These are phyloP conservation scores for Brachionus sp. DNA, from an alignment of 1,140 invertebrate species.

Conservation along the genomic window DNA sequence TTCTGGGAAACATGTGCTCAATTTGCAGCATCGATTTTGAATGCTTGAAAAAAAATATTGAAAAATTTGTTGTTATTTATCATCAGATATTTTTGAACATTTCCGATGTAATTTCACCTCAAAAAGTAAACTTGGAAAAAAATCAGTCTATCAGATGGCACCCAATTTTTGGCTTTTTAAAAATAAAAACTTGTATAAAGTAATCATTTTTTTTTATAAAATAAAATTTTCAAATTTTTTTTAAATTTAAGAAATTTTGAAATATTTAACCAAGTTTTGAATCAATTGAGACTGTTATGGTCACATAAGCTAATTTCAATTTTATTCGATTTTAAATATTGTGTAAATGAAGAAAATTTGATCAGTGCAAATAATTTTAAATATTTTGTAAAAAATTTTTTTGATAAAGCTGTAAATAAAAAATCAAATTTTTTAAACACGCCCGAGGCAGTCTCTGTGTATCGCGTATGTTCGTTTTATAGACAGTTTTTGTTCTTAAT, in stretches of 20 bases:
- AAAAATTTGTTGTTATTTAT: slow-evolving; percentile 11
- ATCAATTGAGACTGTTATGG: slow-evolving; percentile 44
- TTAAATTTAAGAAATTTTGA: slow-evolving; percentile 14
- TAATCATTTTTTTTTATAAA: not conserved
- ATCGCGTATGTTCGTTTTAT: slow-evolving; percentile 36
- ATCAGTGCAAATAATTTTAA: slow-evolving; percentile 13
- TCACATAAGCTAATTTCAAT: slow-evolving; percentile 5
- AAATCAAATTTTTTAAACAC: slow-evolving; percentile 35
- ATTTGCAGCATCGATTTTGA: slow-evolving; percentile 7
- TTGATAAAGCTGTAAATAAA: slow-evolving; percentile 38
- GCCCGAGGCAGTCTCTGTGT: not conserved
- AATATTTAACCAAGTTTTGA: slow-evolving; percentile 4
- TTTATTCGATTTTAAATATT: slow-evolving; percentile 17
- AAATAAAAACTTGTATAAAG: not conserved
- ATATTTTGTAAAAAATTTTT: slow-evolving; percentile 23
- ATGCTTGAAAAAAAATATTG: slow-evolving; percentile 3
- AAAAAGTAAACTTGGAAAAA: not conserved
- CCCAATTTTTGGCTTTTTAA: slow-evolving; percentile 26
- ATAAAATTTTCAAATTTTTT: not conserved
- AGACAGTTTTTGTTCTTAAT: slow-evolving; percentile 40
- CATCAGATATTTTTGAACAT: slow-evolving; percentile 28
- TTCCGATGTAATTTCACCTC: not conserved
- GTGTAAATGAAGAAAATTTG: slow-evolving; percentile 1
- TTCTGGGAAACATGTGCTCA: slow-evolving; percentile 18
- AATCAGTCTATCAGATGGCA: slow-evolving; percentile 19